Conservation (phyloP, 2,888 invertebrate species). For the Sericinus montela region DNA sequence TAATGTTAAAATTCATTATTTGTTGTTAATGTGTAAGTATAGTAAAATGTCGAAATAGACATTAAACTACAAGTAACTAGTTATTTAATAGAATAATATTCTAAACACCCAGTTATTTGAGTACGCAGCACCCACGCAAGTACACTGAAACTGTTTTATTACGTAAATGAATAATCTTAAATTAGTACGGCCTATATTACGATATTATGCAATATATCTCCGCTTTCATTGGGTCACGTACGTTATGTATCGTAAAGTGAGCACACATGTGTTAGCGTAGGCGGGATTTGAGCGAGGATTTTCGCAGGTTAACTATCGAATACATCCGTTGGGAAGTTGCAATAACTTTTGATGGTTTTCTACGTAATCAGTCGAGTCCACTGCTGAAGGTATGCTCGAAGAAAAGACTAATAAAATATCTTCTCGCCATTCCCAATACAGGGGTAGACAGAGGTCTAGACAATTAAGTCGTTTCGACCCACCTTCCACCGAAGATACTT, state of each 20-base stretch:
- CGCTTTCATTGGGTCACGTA: slow-evolving; percentile 18
- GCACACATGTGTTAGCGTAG: slow-evolving; percentile 13
- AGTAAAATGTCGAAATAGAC: background rate
- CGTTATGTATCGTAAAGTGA: slow-evolving; percentile 13
- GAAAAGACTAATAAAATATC: too few species aligned
- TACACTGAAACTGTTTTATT: slow-evolving; percentile 16
- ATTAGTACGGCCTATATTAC: slow-evolving; percentile 18
- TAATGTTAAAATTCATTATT: too few species aligned
- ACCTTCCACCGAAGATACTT: too few species aligned
- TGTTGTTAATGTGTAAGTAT: too few species aligned
- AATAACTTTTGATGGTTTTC: too few species aligned
- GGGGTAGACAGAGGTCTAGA: too few species aligned
- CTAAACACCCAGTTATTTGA: slow-evolving; percentile 15
- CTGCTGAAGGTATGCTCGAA: too few species aligned
- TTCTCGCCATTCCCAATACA: too few species aligned
- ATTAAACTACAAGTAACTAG: background rate
- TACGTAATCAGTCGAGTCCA: too few species aligned
- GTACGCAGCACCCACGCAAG: slow-evolving; percentile 12
- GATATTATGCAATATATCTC: slow-evolving; percentile 20
- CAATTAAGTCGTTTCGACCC: too few species aligned
- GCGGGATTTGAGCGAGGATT: slow-evolving; percentile 17
- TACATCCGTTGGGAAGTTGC: slow-evolving; percentile 1
- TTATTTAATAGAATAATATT: slow-evolving; percentile 13
- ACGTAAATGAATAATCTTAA: slow-evolving; percentile 19
- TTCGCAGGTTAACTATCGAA: slow-evolving; percentile 22